Conservation (phyloP, 2,888 invertebrate species). For the Gymnocheta viridis region DNA sequence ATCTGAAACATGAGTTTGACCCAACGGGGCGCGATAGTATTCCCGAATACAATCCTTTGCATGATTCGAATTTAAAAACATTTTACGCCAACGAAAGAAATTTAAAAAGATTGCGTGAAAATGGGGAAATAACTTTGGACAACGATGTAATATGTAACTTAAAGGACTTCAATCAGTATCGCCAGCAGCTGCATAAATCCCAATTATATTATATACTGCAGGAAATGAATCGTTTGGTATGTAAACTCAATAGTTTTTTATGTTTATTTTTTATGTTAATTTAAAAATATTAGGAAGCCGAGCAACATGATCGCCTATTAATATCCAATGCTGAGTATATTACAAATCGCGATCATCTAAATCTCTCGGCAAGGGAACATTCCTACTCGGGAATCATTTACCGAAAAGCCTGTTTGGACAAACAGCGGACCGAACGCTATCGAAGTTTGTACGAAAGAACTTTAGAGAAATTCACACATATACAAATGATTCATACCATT, state of each 20-base stretch:
- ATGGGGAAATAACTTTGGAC: conserved; percentile 84
- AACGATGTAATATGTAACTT: conserved; percentile 85
- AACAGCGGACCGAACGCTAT: conserved; percentile 71
- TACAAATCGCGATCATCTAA: conserved; percentile 75
- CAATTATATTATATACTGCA: conserved; percentile 84
- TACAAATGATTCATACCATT: conserved; percentile 73
- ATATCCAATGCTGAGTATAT: conserved; percentile 79
- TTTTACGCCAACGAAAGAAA: conserved; percentile 82
- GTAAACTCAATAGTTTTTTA: neutral
- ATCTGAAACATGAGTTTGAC: conserved; percentile 77
- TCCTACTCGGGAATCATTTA: conserved; percentile 73
- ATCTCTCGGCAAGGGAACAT: conserved; percentile 72
- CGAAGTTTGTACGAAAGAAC: conserved; percentile 68
- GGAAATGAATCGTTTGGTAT: conserved; percentile 74
- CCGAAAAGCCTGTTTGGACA: conserved; percentile 73
- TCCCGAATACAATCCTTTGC: conserved; percentile 84
- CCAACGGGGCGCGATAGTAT: conserved; percentile 74
- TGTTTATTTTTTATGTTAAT: neutral
- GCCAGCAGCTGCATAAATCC: conserved; percentile 84
- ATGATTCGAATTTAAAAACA: conserved; percentile 84
- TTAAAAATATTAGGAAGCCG: conserved; percentile 71
- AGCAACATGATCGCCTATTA: conserved; percentile 76
- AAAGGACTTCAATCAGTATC: conserved; percentile 86
- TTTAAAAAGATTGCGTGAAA: conserved; percentile 82
- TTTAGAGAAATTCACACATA: conserved; percentile 72